These are phyloP conservation scores for Calidris pugnax DNA, from an alignment of 2,113 vertebrate species.

Conservation along the genomic window DNA sequence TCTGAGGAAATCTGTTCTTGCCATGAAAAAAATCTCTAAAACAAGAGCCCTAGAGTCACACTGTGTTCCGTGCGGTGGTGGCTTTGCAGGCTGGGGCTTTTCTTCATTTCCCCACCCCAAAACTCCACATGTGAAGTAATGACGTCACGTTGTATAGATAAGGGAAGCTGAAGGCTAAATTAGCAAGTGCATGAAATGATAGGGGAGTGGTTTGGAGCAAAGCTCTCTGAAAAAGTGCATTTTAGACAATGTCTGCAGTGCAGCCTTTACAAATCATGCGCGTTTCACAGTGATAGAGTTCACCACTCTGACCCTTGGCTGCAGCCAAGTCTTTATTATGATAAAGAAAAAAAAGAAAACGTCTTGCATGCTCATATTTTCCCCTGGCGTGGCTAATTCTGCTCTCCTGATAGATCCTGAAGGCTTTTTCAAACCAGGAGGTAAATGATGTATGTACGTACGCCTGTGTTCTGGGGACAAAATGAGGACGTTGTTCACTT, in stretches of 20 bases:
- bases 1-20: background rate
- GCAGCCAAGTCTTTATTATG: background rate
- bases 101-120: background rate
- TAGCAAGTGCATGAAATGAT: background rate
- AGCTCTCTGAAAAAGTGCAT: background rate
- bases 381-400: background rate
- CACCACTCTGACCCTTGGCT: background rate
- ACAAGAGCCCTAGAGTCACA: background rate
- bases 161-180: background rate
- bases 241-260: background rate
- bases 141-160: no score
- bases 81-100: background rate
- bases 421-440: background rate
- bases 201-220: background rate
- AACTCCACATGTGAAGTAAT: background rate
- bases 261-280: background rate
- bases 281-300: background rate
- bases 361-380: background rate
- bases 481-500: background rate
- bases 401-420: background rate
- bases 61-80: background rate
- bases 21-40: background rate
- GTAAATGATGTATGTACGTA: accelerated
- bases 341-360: background rate
- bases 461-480: background rate